Evolutionary conservation across 2,113 vertebrate species (phyloP), one percentile per base, ranked within the genome.

Genomic region (Neopipo cinnamomea): DNA sequence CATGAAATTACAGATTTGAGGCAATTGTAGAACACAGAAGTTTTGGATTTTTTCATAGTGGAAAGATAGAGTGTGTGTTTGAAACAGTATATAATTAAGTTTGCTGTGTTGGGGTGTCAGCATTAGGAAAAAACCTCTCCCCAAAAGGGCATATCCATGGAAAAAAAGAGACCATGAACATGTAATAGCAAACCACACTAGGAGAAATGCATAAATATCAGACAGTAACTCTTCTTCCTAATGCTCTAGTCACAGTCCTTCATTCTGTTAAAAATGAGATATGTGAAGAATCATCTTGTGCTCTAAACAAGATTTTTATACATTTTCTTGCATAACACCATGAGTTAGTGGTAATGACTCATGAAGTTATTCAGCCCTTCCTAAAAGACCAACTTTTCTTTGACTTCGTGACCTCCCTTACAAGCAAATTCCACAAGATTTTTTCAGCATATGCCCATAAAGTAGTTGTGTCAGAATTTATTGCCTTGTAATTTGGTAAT

Each of bases 311-410:
- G 41, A 50, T 75, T 82, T 92, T 95, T 68, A 30, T 77, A 46
- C 21, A 22, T 77, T 91, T 80, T 30, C 24, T 93, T 89, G 65
- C 19, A 7, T 49, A 77, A 66, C 14, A 77, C 23, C 23, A 62
- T 28, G 66, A 44, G 12, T 90, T 93, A 77, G 30, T 86, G 91
- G 67, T 74, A 91, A 81, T 86, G 88, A 93, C 50, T 95, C 72
- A 93, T 42, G 16, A 83, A 74, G 33, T 92, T 95, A 74, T 95
- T 92, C 83, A 95, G 52, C 42, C 61, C 68, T 96, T 95, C 59
- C 50, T 88, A 84, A 80, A 91, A 92, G 56, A 63, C 9, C 35
- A 56, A 56, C 19, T 55, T 90, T 93, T 85, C 53, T 94, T 95
- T 93, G 88, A 93, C 55, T 77, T 81, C 27, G 39, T 92, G 65